Conservation (phyloP, 2,888 invertebrate species). For the Cenopis cana region DNA sequence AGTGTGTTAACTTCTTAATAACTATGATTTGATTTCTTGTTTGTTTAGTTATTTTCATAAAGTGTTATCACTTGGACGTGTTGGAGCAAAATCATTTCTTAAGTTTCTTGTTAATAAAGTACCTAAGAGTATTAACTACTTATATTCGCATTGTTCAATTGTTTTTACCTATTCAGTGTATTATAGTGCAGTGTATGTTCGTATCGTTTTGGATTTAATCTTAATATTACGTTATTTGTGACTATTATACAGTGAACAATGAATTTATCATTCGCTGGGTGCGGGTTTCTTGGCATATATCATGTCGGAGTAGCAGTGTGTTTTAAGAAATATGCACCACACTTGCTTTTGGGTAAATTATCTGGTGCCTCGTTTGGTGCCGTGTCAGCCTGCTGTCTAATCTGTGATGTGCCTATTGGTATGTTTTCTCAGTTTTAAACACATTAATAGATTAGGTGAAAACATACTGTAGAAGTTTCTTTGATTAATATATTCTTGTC, state of each 20-base stretch:
- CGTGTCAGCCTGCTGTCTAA: constrained; percentile 93
- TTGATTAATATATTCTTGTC: too few species aligned
- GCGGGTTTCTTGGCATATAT: constrained; percentile 99
- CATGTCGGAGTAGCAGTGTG: constrained; percentile 99
- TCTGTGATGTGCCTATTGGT: constrained; percentile 96
- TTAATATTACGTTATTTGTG: constrained; percentile 28
- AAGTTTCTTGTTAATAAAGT: too few species aligned
- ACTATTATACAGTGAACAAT: constrained; percentile 71
- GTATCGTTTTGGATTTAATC: constrained; percentile 20
- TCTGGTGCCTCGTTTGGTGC: constrained; percentile 99
- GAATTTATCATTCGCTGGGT: constrained; percentile 99
- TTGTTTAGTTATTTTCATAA: constrained; percentile 38
- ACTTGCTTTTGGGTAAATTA: constrained; percentile 93
- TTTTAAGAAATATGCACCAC: constrained; percentile 97
- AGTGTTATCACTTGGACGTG: constrained; percentile 23
- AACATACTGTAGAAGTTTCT: too few species aligned
- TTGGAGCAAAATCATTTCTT: too few species aligned
- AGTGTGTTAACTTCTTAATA: too few species aligned
- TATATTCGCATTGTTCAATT: constrained; percentile 27
- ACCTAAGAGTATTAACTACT: constrained; percentile 36
- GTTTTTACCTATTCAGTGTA: constrained; percentile 14
- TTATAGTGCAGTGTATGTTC: constrained; percentile 35
- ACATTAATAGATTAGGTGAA: too few species aligned
- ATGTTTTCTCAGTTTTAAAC: too few species aligned
- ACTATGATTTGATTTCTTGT: too few species aligned